Conservation (phyloP, 2,113 vertebrate species). For the Dasyurus viverrinus region DNA sequence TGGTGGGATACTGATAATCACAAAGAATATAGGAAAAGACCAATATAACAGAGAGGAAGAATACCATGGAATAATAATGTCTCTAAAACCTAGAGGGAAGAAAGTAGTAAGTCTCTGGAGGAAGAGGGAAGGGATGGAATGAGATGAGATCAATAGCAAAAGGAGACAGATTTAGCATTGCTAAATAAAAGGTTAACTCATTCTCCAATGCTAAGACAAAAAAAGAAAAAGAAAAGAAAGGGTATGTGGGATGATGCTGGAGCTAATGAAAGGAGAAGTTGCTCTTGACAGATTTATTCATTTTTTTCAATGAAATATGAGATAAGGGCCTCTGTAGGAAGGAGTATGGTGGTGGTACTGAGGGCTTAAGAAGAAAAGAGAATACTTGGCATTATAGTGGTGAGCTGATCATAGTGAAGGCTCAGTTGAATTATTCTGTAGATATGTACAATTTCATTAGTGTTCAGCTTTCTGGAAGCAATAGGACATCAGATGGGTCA, state of each 20-base stretch:
- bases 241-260: background rate
- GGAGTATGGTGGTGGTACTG: too few relatives aligned
- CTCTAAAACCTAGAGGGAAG: background rate
- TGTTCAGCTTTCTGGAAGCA: too few relatives aligned
- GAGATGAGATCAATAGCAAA: background rate
- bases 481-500: too few relatives aligned
- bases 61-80: background rate
- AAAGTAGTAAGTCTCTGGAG: background rate
- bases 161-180: background rate
- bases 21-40: background rate
- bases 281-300: background rate
- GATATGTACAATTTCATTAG: too few relatives aligned
- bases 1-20: background rate
- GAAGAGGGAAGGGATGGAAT: background rate
- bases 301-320: too few relatives aligned
- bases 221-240: too few relatives aligned
- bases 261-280: background rate
- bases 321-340: too few relatives aligned
- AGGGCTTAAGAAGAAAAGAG: too few relatives aligned
- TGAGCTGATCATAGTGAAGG: too few relatives aligned
- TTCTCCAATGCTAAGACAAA: background rate
- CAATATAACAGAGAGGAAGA: background rate
- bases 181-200: background rate
- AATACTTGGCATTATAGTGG: too few relatives aligned
- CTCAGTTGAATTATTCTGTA: too few relatives aligned